Conservation (phyloP, 2,888 invertebrate genomes). For the Campoplex capitator region DNA sequence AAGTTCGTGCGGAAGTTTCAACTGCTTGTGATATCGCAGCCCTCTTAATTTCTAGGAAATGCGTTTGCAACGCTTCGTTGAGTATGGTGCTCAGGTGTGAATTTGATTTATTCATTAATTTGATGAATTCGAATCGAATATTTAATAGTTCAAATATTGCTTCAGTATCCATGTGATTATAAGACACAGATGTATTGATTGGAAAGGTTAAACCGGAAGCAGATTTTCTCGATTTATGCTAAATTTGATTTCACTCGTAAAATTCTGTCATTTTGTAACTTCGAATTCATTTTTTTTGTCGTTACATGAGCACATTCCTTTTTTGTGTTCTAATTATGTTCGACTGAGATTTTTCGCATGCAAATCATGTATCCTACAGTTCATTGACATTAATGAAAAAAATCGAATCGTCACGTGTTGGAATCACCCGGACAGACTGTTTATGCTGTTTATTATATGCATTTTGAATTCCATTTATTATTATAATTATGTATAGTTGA, state of each 20-base stretch:
- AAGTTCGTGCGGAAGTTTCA: slow-evolving; percentile 78
- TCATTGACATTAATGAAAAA: neutral
- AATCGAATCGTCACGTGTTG: neutral
- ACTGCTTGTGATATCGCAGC: slow-evolving; percentile 49
- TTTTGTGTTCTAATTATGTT: neutral
- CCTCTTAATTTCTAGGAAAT: slow-evolving; percentile 37
- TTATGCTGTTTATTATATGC: too few relatives aligned
- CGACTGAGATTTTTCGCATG: too few relatives aligned
- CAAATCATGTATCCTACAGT: neutral
- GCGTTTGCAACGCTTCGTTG: neutral
- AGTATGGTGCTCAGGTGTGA: neutral
- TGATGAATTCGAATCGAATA: neutral
- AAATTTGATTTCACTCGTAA: neutral
- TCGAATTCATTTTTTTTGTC: neutral
- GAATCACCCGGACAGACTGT: too few relatives aligned
- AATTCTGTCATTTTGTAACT: neutral
- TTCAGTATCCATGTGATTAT: neutral
- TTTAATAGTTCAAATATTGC: neutral
- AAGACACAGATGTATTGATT: neutral
- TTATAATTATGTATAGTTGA: neutral
- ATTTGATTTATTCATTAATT: slow-evolving; percentile 9
- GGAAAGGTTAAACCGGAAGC: too few relatives aligned
- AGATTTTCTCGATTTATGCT: neutral
- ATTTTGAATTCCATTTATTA: neutral
- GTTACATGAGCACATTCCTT: neutral